Percentiles rank a stretch among this genome's conserved stretches.
phyloP scores from a whole-genome alignment of 2,888 invertebrate species.

The Beris morrisii region DNA sequence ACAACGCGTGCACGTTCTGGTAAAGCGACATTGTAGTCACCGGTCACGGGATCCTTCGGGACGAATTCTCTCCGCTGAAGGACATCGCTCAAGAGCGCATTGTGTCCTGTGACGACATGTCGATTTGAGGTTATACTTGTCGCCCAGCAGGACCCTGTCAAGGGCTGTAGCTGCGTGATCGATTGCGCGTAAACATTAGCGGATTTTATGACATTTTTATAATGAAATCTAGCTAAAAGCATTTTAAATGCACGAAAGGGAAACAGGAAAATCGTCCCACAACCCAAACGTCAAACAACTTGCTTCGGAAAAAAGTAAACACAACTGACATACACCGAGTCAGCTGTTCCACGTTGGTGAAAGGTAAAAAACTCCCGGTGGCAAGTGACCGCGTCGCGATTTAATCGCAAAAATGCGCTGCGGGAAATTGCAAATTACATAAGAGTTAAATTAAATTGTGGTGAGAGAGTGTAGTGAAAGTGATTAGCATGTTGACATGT shows the following conservation, averaged over 20 bases:
- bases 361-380: too few relatives aligned
- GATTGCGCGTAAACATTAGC: not conserved
- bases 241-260: not conserved
- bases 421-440: too few relatives aligned
- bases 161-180: not conserved
- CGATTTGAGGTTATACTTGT: conserved; percentile 26
- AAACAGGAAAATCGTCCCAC: too few relatives aligned
- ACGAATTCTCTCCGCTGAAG: conserved; percentile 50
- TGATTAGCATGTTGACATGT: too few relatives aligned
- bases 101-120: conserved; percentile 17
- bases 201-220: not conserved
- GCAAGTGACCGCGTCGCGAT: too few relatives aligned
- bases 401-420: too few relatives aligned
- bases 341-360: too few relatives aligned
- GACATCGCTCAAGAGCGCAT: conserved; percentile 40
- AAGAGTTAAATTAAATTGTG: too few relatives aligned
- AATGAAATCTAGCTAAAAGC: not conserved
- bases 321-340: too few relatives aligned
- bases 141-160: not conserved
- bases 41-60: conserved; percentile 46
- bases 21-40: conserved; percentile 28
- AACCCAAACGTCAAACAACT: too few relatives aligned
- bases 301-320: too few relatives aligned
- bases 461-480: too few relatives aligned
- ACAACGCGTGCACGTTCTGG: conserved; percentile 68